Percentiles rank a stretch among this genome's conserved stretches.
Evolutionary conservation across 2,113 vertebrate species (phyloP).

Genomic region (Myocastor coypus): DNA sequence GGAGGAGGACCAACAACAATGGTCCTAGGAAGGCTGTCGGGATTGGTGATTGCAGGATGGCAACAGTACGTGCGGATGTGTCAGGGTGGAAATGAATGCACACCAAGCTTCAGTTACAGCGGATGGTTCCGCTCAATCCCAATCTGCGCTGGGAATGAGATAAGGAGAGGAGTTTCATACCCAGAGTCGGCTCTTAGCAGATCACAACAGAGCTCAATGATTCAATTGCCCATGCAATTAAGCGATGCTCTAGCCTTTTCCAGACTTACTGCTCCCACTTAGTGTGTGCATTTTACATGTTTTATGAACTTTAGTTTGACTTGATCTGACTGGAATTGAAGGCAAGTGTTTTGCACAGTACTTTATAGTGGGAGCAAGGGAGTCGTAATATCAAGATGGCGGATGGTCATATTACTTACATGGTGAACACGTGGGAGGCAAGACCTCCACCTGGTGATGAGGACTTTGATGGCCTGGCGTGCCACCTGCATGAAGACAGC

Average conservation of each 20-base stretch:
- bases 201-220: not conserved
- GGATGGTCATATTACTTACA: not conserved
- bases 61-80: too few relatives aligned
- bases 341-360: too few relatives aligned
- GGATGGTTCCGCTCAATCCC: not conserved
- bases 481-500: too few relatives aligned
- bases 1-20: too few relatives aligned
- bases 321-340: not conserved
- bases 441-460: not conserved
- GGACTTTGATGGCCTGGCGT: not conserved
- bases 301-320: not conserved
- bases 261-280: not conserved
- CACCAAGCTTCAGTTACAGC: too few relatives aligned
- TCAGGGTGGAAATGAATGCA: not conserved
- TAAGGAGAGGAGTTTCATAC: not conserved
- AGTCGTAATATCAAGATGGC: not conserved
- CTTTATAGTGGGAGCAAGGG: not conserved
- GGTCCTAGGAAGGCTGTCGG: not conserved
- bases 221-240: not conserved
- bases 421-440: not conserved
- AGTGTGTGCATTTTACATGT: not conserved
- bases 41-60: not conserved
- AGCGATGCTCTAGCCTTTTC: not conserved
- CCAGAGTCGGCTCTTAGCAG: not conserved
- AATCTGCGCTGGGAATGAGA: not conserved